Conservation (phyloP, 2,888 invertebrate species). For the Scaptomyza caliginosa region DNA sequence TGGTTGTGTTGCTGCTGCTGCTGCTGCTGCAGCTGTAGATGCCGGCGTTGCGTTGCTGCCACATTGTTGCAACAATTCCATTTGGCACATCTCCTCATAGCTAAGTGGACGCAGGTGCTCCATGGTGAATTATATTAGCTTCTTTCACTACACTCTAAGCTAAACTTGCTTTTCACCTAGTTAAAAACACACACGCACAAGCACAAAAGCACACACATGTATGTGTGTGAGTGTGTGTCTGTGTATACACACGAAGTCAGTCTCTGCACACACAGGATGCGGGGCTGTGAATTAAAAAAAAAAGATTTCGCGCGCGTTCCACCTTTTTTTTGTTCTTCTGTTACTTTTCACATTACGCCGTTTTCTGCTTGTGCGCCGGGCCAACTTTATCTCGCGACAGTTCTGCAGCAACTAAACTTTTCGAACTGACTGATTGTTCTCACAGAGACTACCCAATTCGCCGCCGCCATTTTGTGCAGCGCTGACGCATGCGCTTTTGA, state of each 20-base stretch:
- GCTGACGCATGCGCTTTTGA: constrained; percentile 53
- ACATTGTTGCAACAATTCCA: constrained; percentile 79
- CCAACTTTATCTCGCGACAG: constrained; percentile 75
- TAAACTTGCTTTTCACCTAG: constrained; percentile 36
- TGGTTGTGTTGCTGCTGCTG: constrained; percentile 45
- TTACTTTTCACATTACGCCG: constrained; percentile 54
- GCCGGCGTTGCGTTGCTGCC: constrained; percentile 33
- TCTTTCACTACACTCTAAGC: constrained; percentile 6
- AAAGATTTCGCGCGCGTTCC: constrained; percentile 71
- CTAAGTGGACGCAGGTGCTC: constrained; percentile 82
- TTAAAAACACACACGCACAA: constrained; percentile 6
- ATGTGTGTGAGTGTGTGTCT: no score
- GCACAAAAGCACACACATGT: neutral
- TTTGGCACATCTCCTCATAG: constrained; percentile 83
- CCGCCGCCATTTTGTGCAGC: constrained; percentile 65
- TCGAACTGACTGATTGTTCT: constrained; percentile 32
- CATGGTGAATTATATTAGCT: constrained; percentile 55
- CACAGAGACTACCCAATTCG: constrained; percentile 54
- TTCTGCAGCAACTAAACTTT: constrained; percentile 65
- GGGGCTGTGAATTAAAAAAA: constrained; percentile 37
- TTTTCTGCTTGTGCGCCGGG: constrained; percentile 33
- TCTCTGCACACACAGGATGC: constrained; percentile 29
- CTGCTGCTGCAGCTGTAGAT: constrained; percentile 39
- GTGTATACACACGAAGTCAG: constrained; percentile 23
- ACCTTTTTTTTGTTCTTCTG: constrained; percentile 5